Conservation (phyloP, 2,797 vertebrate genomes). For the Melopsittacus undulatus region DNA sequence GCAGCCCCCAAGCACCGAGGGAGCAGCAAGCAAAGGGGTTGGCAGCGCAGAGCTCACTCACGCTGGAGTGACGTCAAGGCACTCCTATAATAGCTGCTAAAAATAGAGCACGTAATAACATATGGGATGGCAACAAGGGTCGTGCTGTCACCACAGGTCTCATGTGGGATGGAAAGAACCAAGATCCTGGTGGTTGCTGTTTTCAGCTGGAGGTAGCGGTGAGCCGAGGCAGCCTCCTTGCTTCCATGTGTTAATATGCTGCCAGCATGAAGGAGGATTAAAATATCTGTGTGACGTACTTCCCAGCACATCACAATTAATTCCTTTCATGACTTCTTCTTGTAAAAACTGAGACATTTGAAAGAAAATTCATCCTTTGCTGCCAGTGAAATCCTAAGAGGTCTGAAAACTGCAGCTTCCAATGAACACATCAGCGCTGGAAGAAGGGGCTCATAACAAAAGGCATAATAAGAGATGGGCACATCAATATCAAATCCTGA, state of each 20-base stretch:
- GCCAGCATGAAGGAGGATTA: conserved; percentile 49
- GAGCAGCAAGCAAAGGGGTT: conserved; percentile 29
- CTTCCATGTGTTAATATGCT: conserved; percentile 32
- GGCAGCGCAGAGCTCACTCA: conserved; percentile 31
- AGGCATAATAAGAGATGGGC: neutral
- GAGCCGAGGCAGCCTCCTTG: neutral
- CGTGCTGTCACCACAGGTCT: neutral
- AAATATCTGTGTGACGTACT: conserved; percentile 58
- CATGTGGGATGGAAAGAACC: neutral
- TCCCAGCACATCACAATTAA: conserved; percentile 43
- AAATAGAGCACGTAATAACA: conserved; percentile 44
- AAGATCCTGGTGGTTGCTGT: neutral
- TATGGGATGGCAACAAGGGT: neutral
- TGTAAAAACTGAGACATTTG: conserved; percentile 21
- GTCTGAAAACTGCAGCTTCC: neutral
- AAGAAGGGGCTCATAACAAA: neutral
- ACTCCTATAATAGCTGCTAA: conserved; percentile 51
- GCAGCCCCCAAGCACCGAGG: neutral
- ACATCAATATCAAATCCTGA: neutral
- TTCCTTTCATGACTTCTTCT: conserved; percentile 43
- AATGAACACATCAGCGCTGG: neutral
- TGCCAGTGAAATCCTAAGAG: neutral
- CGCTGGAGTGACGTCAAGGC: conserved; percentile 63
- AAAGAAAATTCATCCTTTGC: neutral
- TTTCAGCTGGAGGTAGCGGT: conserved; percentile 1